Evolutionary conservation across 1,140 invertebrate species (phyloP).

Genomic region (Stenopsyche tienmushanensis): DNA sequence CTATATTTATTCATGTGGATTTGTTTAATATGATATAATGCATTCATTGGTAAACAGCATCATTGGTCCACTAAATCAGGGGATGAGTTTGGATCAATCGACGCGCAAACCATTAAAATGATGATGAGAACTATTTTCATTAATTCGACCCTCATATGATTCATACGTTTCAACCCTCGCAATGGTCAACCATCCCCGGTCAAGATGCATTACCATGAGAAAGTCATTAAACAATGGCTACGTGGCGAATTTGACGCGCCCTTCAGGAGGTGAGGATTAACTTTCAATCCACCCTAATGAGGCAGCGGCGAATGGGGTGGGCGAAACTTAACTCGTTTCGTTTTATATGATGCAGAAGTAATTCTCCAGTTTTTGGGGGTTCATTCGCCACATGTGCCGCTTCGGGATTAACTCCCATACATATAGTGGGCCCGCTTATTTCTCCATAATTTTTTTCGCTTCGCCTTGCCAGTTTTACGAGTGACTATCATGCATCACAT

Average conservation of each 20-base stretch:
- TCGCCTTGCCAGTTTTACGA: no score
- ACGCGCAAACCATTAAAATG: neutral
- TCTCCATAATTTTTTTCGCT: neutral
- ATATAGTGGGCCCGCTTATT: neutral
- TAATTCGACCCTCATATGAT: no score
- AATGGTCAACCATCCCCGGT: slow-evolving; percentile 10
- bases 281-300: slow-evolving; percentile 42
- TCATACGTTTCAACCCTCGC: neutral
- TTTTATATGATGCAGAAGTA: slow-evolving; percentile 42
- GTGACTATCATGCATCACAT: no score
- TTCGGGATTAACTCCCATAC: neutral
- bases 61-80: neutral
- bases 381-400: neutral
- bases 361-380: slow-evolving; percentile 20
- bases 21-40: neutral
- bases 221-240: slow-evolving; percentile 40
- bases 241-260: slow-evolving; percentile 35
- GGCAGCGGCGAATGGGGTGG: slow-evolving; percentile 3
- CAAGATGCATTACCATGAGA: slow-evolving; percentile 40
- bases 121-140: no score
- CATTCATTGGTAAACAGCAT: neutral
- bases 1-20: no score
- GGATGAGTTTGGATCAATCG: neutral
- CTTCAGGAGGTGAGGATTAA: slow-evolving; percentile 35
- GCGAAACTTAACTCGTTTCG: slow-evolving; percentile 40